phyloP scores from a whole-genome alignment of 2,113 vertebrate species.

The Galbula dea region DNA sequence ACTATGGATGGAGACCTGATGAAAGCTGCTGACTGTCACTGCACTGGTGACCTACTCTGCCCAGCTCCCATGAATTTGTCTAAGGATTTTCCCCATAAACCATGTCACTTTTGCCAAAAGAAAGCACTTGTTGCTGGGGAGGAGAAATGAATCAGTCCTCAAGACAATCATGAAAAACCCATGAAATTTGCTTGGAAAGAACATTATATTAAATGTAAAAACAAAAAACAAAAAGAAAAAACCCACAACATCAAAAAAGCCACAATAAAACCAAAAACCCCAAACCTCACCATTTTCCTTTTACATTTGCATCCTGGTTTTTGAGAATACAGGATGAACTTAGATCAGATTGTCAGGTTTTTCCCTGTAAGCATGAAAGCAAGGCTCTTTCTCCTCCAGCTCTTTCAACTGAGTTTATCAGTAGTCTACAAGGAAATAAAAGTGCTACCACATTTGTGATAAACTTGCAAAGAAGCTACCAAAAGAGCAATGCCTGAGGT shows the following conservation, averaged over 20 bases:
- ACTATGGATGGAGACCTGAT: neutral
- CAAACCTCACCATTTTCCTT: neutral
- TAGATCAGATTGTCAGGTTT: neutral
- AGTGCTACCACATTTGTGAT: neutral
- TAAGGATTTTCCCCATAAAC: neutral
- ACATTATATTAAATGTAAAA: neutral
- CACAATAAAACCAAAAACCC: neutral
- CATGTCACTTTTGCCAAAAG: neutral
- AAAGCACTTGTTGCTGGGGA: neutral
- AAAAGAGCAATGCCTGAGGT: neutral
- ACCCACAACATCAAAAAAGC: too few relatives aligned
- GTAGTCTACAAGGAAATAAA: neutral
- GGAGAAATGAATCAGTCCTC: neutral
- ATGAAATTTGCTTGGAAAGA: neutral
- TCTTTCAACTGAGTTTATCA: neutral
- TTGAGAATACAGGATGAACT: neutral
- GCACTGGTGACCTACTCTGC: neutral
- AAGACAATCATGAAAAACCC: neutral
- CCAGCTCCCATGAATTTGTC: neutral
- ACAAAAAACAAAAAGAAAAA: neutral
- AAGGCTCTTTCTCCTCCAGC: neutral
- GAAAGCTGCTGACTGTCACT: accelerated
- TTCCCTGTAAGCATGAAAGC: neutral
- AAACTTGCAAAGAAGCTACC: neutral
- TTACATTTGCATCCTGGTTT: neutral